phyloP scores from a whole-genome alignment of 2,113 vertebrate genomes.

The Mus musculus region GRCm39 chrX:89542501-89543000 shows the following conservation, averaged over 20 bases:
- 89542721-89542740: neutral
- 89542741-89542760: neutral
- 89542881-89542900: neutral
- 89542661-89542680: neutral
- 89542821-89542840: neutral
- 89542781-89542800: neutral
- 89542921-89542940: neutral
- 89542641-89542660: neutral
- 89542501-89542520: neutral
- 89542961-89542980: neutral
- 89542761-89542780: neutral
- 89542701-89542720: neutral
- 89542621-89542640: neutral
- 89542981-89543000: neutral
- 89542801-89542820: neutral
- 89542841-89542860: neutral
- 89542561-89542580: neutral
- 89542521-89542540: neutral
- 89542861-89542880: slow-evolving; percentile 35
- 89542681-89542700: neutral
- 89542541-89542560: neutral
- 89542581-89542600: neutral
- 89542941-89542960: neutral
- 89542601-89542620: neutral
- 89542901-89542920: neutral